Percentiles rank a stretch among this genome's conserved stretches.
Conservation (phyloP, 2,113 vertebrate species). For the Phalacrocorax carbo region DNA sequence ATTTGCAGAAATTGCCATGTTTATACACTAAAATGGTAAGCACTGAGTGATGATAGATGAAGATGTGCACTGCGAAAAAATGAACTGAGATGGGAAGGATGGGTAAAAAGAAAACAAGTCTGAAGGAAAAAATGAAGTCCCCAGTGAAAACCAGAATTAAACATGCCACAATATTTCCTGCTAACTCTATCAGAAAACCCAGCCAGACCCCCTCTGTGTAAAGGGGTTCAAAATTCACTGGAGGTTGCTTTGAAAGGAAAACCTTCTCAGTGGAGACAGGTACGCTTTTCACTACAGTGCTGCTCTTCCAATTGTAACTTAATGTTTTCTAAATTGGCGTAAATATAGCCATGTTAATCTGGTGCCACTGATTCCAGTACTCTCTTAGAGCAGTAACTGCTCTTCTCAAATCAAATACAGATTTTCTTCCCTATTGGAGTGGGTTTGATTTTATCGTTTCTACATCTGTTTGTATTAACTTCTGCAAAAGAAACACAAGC, state of each 20-base stretch:
- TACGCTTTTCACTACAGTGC: not conserved
- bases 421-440: not conserved
- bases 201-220: not conserved
- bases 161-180: not conserved
- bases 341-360: not conserved
- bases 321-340: not conserved
- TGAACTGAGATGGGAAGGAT: not conserved
- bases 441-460: not conserved
- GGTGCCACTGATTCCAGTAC: not conserved
- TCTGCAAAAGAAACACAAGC: not conserved
- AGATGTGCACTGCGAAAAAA: not conserved
- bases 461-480: not conserved
- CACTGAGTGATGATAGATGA: not conserved
- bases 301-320: not conserved
- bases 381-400: not conserved
- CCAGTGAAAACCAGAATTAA: conserved; percentile 6
- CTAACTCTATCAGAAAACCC: not conserved
- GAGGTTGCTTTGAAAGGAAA: not conserved
- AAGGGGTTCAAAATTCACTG: not conserved
- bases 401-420: not conserved
- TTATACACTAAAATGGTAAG: not conserved
- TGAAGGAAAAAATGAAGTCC: not conserved
- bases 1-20: conserved; percentile 3
- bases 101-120: not conserved
- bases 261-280: not conserved